Base-by-base conservation (phyloP, 2,797 vertebrate genomes). In the Neosilurus hyrtlii region DNA sequence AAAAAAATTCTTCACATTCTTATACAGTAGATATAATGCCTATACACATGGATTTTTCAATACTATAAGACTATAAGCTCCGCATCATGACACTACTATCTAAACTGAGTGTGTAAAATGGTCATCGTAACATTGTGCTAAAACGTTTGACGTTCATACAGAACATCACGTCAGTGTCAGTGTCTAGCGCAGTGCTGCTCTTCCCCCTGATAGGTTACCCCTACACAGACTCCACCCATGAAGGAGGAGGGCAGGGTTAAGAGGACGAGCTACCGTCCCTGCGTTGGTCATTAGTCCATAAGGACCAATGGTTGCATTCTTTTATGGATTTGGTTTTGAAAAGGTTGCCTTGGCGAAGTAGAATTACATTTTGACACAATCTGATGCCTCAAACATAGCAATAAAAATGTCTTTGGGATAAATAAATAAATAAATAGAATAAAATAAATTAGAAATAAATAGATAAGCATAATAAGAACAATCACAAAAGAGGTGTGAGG, bases 311-410 rank as follows among this genome's bases (percentile, higher is more conserved):
- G 84, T 90, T 93, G 90, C 93, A 92, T 94, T 92, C 90, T 81
- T 89, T 87, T 86, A 92, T 89, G 88, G 90, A 91, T 93, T 93
- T 93, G 92, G 91, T 61, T 82, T 87, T 89, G 85, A 89, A 92
- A 88, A 90, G 86, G 90, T 91, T 89, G 88, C 86, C 86, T 92
- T 90, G 90, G 86, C 89, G 87, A 80, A 78, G 81, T 59, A 87
- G 80, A 81, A 78, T 84, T 84, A 77, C 80, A 79, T 78, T 81
- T 86, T 37, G 83, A 84, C 85, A 88, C 87, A 88, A 87, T 84
- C 86, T 89, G 91, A 90, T 92, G 90, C 88, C 86, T 89, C 90
- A 90, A 92, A 90, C 88, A 75, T 16, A 74, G 80, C 68, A 71
- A 74, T 89, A 91, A 83, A 90, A 87, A 82, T 81, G 83, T 78